These are phyloP conservation scores for Parauchenoglanis ngamensis DNA, from an alignment of 2,797 vertebrate genomes.

Conservation along the genomic window DNA sequence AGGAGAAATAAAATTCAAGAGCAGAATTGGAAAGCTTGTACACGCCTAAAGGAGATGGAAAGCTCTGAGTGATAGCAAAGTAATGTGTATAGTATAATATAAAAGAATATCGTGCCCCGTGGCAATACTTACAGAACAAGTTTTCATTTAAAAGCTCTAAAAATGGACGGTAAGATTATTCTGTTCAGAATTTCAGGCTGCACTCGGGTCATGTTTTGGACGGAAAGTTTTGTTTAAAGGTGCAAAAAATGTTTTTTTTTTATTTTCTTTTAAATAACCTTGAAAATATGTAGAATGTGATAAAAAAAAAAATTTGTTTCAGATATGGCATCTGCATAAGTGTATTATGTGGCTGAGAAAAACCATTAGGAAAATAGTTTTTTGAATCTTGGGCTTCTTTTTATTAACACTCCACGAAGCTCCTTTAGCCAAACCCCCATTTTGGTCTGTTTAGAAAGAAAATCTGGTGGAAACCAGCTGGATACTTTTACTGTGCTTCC, in stretches of 20 bases:
- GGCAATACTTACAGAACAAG: conserved; percentile 6
- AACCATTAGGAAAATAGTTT: background rate
- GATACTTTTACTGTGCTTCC: background rate
- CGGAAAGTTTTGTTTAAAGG: background rate
- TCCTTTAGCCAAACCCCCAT: background rate
- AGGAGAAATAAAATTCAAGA: conserved; percentile 30
- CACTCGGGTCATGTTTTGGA: background rate
- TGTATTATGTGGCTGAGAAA: background rate
- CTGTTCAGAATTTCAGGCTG: background rate
- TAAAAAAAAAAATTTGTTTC: background rate
- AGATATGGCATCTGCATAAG: background rate
- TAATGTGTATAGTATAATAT: conserved; percentile 42
- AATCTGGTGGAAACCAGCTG: background rate
- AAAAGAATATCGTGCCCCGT: conserved; percentile 19
- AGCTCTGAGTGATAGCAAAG: conserved; percentile 18
- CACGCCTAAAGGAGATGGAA: conserved; percentile 27
- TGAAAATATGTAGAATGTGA: background rate
- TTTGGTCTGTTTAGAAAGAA: background rate
- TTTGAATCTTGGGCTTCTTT: background rate
- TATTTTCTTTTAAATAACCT: background rate
- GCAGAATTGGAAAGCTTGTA: conserved; percentile 14
- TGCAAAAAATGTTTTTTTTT: background rate
- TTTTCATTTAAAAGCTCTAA: conserved; percentile 26
- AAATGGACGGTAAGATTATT: conserved; percentile 10
- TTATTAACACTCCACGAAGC: background rate